phyloP scores from a whole-genome alignment of 64 coral and sea anemone genomes.

The Stylophora pistillata region DNA sequence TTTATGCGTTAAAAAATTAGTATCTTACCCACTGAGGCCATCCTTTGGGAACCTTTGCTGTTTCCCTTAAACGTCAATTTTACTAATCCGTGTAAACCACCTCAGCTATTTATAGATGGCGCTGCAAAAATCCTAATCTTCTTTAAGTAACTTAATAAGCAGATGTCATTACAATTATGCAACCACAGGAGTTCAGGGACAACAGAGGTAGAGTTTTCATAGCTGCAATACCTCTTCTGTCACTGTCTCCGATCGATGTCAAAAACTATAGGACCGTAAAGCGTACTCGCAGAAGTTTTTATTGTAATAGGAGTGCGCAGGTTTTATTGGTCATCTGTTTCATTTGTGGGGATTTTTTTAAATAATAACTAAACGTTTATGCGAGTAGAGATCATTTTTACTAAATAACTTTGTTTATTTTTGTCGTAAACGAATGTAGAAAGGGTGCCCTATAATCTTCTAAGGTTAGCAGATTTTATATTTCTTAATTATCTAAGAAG shows the following conservation, averaged over 20 bases:
- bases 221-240: background rate
- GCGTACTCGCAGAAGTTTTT: background rate
- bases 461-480: too few species aligned
- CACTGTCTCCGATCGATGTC: background rate
- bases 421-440: too few species aligned
- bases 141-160: background rate
- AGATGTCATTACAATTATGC: background rate
- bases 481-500: too few species aligned
- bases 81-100: background rate
- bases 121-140: background rate
- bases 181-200: background rate
- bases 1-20: background rate
- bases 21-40: background rate
- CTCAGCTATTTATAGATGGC: background rate
- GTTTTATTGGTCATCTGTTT: background rate
- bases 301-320: background rate
- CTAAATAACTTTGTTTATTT: too few species aligned
- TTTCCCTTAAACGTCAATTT: background rate
- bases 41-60: background rate
- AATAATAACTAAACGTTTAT: too few species aligned
- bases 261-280: background rate
- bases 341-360: too few species aligned
- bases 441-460: too few species aligned
- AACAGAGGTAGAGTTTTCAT: background rate
- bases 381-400: too few species aligned